Evolutionary conservation across 2,888 invertebrate genomes (phyloP).

Genomic region (Orthonychiurus folsomi): DNA sequence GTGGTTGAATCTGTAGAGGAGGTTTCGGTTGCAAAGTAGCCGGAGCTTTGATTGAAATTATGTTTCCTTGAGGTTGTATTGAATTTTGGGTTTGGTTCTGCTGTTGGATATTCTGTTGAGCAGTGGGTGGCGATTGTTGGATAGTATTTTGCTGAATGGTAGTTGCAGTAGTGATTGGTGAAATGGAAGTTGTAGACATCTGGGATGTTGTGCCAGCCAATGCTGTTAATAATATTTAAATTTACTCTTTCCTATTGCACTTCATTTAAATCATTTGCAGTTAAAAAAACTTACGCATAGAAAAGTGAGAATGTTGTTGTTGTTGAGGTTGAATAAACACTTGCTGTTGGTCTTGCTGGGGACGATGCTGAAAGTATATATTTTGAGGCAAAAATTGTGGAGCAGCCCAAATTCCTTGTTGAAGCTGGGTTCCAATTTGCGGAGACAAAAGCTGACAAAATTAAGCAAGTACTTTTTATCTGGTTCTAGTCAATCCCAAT

Average conservation of each 20-base stretch:
- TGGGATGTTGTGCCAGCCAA: conserved; percentile 44
- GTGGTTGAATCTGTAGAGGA: conserved; percentile 27
- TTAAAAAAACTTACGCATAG: conserved; percentile 39
- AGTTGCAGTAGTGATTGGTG: conserved; percentile 43
- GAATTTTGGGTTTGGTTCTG: conserved; percentile 26
- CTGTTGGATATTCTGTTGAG: conserved; percentile 41
- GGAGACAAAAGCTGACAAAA: conserved; percentile 33
- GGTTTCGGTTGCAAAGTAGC: conserved; percentile 37
- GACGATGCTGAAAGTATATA: conserved; percentile 71
- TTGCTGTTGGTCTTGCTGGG: conserved; percentile 51
- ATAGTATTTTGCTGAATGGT: neutral
- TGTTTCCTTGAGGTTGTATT: conserved; percentile 23
- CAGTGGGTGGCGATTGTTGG: neutral
- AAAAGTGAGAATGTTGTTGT: conserved; percentile 37
- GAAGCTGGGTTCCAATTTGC: conserved; percentile 50
- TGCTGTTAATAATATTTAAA: no score
- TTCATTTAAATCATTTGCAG: no score
- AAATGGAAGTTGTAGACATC: conserved; percentile 45
- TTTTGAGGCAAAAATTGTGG: conserved; percentile 59
- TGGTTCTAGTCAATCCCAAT: neutral
- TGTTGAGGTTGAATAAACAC: conserved; percentile 61
- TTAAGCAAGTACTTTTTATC: conserved; percentile 1
- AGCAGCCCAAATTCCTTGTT: conserved; percentile 63
- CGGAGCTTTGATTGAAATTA: conserved; percentile 29
- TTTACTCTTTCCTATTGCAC: no score